These are phyloP conservation scores for Trissonchulus latispiculum DNA, from an alignment of 2,888 invertebrate genomes.

Conservation along the genomic window DNA sequence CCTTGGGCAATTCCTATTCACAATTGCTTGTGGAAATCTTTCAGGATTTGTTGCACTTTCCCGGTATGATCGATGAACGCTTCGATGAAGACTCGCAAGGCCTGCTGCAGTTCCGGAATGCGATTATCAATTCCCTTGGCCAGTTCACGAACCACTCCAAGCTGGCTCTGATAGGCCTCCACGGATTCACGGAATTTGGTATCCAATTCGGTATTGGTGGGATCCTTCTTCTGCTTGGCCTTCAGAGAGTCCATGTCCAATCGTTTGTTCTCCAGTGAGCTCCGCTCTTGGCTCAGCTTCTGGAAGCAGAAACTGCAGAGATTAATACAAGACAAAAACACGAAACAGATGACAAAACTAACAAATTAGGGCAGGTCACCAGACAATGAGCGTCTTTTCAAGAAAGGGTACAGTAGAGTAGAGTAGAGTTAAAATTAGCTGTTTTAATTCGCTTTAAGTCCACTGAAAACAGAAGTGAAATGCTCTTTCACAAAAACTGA, in stretches of 20 bases:
- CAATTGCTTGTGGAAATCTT: slow-evolving; percentile 17
- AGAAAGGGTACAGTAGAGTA: too few species aligned
- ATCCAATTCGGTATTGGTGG: background rate
- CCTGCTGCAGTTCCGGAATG: slow-evolving; percentile 18
- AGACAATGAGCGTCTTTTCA: too few species aligned
- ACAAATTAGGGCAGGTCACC: too few species aligned
- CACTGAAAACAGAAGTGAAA: too few species aligned
- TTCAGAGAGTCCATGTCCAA: slow-evolving; percentile 26
- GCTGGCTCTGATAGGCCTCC: slow-evolving; percentile 20
- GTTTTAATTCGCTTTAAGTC: too few species aligned
- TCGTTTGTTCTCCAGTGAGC: slow-evolving; percentile 19
- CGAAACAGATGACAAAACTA: too few species aligned
- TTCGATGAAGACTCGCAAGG: slow-evolving; percentile 12
- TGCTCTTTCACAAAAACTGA: too few species aligned
- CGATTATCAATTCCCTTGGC: slow-evolving; percentile 15
- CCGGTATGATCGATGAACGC: slow-evolving; percentile 7
- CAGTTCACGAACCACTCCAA: slow-evolving; percentile 1
- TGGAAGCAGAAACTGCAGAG: too few species aligned
- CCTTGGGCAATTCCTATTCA: too few species aligned
- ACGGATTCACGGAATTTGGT: background rate
- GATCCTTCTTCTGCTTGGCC: background rate
- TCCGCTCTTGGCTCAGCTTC: slow-evolving; percentile 20
- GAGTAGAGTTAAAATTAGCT: too few species aligned
- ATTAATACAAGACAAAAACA: too few species aligned
- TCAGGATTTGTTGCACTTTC: slow-evolving; percentile 15